Base-by-base conservation (phyloP, 2,113 vertebrate species). In the Genyomyrus donnyi region DNA sequence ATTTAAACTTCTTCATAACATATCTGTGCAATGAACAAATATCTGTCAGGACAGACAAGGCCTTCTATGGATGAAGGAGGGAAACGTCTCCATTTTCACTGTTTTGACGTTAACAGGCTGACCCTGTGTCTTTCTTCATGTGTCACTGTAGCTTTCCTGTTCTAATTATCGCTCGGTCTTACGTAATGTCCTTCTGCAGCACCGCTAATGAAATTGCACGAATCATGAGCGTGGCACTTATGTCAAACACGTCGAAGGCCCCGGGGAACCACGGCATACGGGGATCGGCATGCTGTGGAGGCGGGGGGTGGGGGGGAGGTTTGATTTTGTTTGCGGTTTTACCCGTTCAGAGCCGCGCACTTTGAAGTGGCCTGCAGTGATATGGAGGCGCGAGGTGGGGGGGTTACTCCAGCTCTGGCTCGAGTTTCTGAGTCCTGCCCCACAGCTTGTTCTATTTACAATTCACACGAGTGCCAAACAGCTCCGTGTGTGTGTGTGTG, bases 401-500 rank as follows among this genome's bases (percentile, higher is more conserved):
- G 4, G 8, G 27, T 53, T 24, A 85, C 27, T 27, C 9, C 17
- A 21, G 85, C 46, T 39, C n/a, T 6, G n/a, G 50, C n/a, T 53
- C 27, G 85, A 49, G 85, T 87, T 53, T 87, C 50, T 5, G n/a
- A 39, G 50, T 53, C 31, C 50, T 35, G 2, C 85, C 85, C 85
- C 50, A 39, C 85, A 87, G 85, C 48, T 53, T 87, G 85, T 87
- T 87, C 85, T 87, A 53, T 24, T 87, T 87, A 52, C 87, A 15
- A 39, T 10, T 27, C 50, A 24, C n/a, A 53, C 1, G 15, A 9
- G 85, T 49, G 15, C 46, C n/a, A 17, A 53, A 53, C 52, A 62
- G 5, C 52, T 1, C 27, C 31, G 1, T 31, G 52, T 35, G 52
- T 24, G 50, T 5, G 86, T 1, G 86, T 21, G n/a, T 27, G 85